A percentile compares a stretch with the other conserved stretches of the same genome.
phyloP scores from a whole-genome alignment of 2,888 invertebrate species.

The Unio delphinus region DNA sequence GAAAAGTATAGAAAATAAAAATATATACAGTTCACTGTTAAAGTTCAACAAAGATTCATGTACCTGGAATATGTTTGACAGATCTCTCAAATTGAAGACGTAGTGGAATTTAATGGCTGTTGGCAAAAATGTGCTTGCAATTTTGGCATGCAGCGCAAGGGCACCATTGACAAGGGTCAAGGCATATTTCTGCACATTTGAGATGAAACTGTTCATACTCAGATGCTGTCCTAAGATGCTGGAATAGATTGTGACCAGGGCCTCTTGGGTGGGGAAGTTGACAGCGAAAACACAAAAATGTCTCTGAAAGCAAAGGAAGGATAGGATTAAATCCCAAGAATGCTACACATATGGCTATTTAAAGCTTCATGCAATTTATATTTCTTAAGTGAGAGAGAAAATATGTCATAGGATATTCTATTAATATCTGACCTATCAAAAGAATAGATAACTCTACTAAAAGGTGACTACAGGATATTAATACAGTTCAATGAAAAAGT shows the following conservation, averaged over 20 bases:
- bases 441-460: too few species aligned
- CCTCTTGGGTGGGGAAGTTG: constrained; percentile 88
- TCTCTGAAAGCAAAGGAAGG: constrained; percentile 59
- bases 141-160: constrained; percentile 88
- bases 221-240: constrained; percentile 79
- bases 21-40: background rate
- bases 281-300: constrained; percentile 73
- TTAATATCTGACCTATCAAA: too few species aligned
- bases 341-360: too few species aligned
- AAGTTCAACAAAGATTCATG: constrained; percentile 15
- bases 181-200: constrained; percentile 80
- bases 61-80: constrained; percentile 96
- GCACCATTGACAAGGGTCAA: constrained; percentile 86
- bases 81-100: constrained; percentile 93
- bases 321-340: background rate
- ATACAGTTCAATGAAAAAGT: too few species aligned
- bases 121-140: constrained; percentile 89
- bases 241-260: constrained; percentile 89
- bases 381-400: too few species aligned
- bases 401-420: too few species aligned
- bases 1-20: background rate
- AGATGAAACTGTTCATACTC: constrained; percentile 85
- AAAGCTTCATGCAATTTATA: too few species aligned
- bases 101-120: constrained; percentile 98
- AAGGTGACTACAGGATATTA: too few species aligned